A percentile compares a stretch with the other conserved stretches of the same genome.
phyloP scores from a whole-genome alignment of 2,113 vertebrate genomes.

The Neomonachus schauinslandi region DNA sequence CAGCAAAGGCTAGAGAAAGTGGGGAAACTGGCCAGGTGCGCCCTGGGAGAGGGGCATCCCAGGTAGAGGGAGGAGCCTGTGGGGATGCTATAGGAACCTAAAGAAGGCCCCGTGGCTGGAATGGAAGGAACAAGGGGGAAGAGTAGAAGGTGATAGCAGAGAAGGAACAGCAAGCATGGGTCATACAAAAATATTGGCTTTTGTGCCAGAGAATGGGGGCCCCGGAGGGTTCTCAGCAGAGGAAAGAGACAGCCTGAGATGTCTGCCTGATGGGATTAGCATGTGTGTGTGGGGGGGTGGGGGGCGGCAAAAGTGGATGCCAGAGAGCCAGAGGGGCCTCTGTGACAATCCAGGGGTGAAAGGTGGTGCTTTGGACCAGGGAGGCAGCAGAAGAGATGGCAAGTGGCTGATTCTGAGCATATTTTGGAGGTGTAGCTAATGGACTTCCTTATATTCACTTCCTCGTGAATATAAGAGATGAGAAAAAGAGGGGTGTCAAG shows the following conservation, averaged over 20 bases:
- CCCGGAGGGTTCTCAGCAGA: neutral
- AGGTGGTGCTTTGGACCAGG: neutral
- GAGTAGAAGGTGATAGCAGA: accelerated
- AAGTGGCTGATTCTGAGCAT: neutral
- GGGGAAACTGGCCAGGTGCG: too few relatives aligned
- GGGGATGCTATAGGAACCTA: accelerated
- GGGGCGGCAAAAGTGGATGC: accelerated
- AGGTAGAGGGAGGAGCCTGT: accelerated
- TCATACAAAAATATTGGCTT: accelerated
- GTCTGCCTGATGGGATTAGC: accelerated
- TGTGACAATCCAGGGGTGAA: accelerated
- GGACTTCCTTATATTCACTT: too few relatives aligned
- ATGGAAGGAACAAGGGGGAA: too few relatives aligned
- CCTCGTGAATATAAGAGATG: too few relatives aligned
- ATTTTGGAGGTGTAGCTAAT: too few relatives aligned
- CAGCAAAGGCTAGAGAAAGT: neutral
- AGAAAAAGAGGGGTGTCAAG: accelerated
- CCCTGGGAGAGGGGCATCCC: too few relatives aligned
- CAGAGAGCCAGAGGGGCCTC: neutral
- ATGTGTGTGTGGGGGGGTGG: neutral
- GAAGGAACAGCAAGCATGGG: accelerated
- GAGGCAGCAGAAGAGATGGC: neutral
- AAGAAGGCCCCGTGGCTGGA: neutral
- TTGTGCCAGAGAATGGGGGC: neutral
- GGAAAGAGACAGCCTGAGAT: neutral